A percentile compares a stretch with the other conserved stretches of the same genome.
These are phyloP conservation scores for Acanthurus tractus DNA, from an alignment of 2,797 vertebrate genomes.

Conservation along the genomic window DNA sequence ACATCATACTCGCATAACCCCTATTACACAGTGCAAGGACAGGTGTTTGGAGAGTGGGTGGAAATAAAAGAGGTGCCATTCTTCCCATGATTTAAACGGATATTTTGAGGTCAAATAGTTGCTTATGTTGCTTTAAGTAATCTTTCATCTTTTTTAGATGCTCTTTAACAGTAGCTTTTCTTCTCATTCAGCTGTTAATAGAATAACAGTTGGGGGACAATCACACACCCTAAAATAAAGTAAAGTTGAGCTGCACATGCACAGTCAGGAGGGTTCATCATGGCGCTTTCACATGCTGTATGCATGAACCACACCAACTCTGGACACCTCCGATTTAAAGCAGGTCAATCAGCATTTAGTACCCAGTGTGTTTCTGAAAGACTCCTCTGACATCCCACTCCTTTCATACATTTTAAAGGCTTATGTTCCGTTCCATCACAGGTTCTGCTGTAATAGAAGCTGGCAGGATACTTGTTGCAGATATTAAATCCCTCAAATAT, in stretches of 20 bases:
- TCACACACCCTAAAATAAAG: not conserved
- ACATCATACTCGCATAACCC: too few species aligned
- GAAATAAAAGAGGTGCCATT: too few species aligned
- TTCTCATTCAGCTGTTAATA: slow-evolving; percentile 18
- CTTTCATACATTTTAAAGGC: slow-evolving; percentile 18
- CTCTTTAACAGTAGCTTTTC: slow-evolving; percentile 21
- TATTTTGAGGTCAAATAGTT: too few species aligned
- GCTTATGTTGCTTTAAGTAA: not conserved
- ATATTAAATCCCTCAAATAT: slow-evolving; percentile 1
- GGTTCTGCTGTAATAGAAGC: not conserved
- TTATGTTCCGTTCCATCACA: slow-evolving; percentile 13
- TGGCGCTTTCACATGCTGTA: not conserved
- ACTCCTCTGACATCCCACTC: slow-evolving; percentile 11
- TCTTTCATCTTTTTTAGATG: slow-evolving; percentile 40
- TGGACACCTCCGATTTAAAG: slow-evolving; percentile 9
- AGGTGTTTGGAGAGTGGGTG: too few species aligned
- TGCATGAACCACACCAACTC: not conserved
- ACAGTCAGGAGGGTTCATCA: not conserved
- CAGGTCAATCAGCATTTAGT: slow-evolving; percentile 27
- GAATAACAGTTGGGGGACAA: slow-evolving; percentile 17
- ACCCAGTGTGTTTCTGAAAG: not conserved
- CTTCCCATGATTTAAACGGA: too few species aligned
- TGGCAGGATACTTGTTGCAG: not conserved
- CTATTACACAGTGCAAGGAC: too few species aligned
- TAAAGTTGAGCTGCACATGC: not conserved